Conservation (phyloP, 2,888 invertebrate genomes). For the Dryococelus australis region DNA sequence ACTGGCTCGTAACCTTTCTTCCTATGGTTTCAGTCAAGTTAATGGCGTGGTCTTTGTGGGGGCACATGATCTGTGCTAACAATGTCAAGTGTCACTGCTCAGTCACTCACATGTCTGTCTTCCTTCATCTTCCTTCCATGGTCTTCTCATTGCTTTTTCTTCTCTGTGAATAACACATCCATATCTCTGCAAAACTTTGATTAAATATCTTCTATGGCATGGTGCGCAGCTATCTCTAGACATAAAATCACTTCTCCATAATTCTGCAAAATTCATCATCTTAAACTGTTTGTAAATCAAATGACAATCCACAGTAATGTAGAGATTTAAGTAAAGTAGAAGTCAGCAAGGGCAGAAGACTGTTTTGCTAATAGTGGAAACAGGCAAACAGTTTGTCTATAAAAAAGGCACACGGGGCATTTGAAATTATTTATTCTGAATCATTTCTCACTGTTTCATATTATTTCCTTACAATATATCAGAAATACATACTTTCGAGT, state of each 20-base stretch:
- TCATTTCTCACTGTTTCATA: no score
- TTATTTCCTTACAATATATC: no score
- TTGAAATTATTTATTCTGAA: no score
- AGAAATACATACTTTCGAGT: no score
- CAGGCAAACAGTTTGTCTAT: no score
- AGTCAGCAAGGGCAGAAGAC: no score
- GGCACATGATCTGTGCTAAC: neutral
- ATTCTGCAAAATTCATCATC: neutral
- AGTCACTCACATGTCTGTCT: neutral
- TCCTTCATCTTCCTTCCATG: slow-evolving; percentile 16
- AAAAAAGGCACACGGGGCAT: no score
- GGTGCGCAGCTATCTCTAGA: neutral
- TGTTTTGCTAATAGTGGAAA: no score
- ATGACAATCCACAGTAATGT: neutral
- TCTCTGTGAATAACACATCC: neutral
- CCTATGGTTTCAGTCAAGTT: neutral
- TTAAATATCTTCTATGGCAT: neutral
- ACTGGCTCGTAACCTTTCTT: neutral
- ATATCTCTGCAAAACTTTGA: neutral
- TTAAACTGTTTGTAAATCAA: neutral
- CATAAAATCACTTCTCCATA: neutral
- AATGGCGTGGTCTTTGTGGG: neutral
- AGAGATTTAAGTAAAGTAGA: no score
- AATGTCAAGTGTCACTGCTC: neutral
- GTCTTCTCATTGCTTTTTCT: neutral